These are phyloP conservation scores for Ctena decussata DNA, from an alignment of 2,888 invertebrate genomes.

Conservation along the genomic window DNA sequence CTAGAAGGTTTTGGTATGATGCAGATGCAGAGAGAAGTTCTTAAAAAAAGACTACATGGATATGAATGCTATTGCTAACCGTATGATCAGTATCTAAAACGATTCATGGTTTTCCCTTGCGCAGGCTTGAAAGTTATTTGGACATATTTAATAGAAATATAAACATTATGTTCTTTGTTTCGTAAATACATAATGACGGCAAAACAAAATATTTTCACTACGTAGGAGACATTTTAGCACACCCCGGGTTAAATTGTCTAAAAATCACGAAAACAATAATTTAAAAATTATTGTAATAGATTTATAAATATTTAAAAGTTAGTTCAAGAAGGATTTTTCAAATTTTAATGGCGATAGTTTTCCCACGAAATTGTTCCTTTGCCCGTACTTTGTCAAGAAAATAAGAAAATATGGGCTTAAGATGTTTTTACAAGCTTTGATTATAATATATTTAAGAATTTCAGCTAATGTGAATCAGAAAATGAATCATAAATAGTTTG, in stretches of 20 bases:
- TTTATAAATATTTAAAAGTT: conserved; percentile 2
- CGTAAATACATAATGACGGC: conserved; percentile 27
- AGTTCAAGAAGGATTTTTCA: background rate
- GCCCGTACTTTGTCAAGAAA: background rate
- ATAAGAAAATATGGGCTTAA: too few species aligned
- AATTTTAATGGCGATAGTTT: background rate
- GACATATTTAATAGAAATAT: conserved; percentile 46
- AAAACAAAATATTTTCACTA: conserved; percentile 43
- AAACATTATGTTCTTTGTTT: conserved; percentile 38
- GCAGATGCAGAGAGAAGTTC: too few species aligned
- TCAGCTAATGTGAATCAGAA: too few species aligned
- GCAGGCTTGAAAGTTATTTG: conserved; percentile 35
- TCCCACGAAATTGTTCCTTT: background rate
- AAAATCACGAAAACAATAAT: background rate
- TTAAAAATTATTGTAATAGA: background rate
- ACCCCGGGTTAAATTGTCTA: conserved; percentile 23
- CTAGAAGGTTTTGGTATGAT: too few species aligned
- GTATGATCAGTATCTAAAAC: too few species aligned
- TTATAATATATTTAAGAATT: background rate
- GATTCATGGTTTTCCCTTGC: too few species aligned
- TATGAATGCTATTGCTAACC: too few species aligned
- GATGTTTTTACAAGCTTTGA: background rate
- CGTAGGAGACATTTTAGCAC: conserved; percentile 25
- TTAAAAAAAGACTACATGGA: too few species aligned
- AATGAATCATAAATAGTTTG: background rate